Evolutionary conservation across 2,113 vertebrate species (phyloP), one percentile per base, ranked within the genome.

Genomic region (Phoenicopterus ruber): DNA sequence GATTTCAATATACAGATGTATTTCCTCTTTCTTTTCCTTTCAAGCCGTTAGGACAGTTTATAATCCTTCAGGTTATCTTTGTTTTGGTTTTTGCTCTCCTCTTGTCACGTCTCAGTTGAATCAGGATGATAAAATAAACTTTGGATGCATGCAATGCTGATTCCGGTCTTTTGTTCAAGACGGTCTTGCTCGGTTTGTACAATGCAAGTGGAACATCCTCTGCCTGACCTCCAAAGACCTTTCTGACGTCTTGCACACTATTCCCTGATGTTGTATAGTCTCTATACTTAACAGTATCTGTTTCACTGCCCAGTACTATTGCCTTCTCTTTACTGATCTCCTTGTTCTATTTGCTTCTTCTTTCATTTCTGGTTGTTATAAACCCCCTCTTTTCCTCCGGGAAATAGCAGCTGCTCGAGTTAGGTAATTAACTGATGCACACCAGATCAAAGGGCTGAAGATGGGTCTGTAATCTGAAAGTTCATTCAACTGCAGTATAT

Each of bases 391-490:
- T 84, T 86, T 88, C 72, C 77, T 92, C 40, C 8, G 17, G 52
- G 69, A 93, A 92, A 50, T 1, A 79, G 54, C 46, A 90, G 57
- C 57, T 94, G 47, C 80, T 65, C 1, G 7, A 81, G 57, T 69
- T 86, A 49, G 61, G 52, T 82, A 81, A 90, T 95, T 94, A 95
- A 74, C 61, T 44, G 70, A 71, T 82, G 73, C 59, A 81, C 40
- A 58, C 8, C 34, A 82, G 72, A 92, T 92, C 90, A 94, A 94
- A 95, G 40, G 67, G 44, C 36, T 87, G 77, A 92, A 76, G 77
- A 61, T 74, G 36, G 17, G 13, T 74, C 88, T 88, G 86, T 71
- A 88, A 71, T 67, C 83, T 82, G 24, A 82, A 87, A 59, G 65
- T 89, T 94, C 57, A 76, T 76, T 89, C 38, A 72, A 1, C 10